These are phyloP conservation scores for Bubo bubo DNA, from an alignment of 2,113 vertebrate genomes.

Conservation along the genomic window DNA sequence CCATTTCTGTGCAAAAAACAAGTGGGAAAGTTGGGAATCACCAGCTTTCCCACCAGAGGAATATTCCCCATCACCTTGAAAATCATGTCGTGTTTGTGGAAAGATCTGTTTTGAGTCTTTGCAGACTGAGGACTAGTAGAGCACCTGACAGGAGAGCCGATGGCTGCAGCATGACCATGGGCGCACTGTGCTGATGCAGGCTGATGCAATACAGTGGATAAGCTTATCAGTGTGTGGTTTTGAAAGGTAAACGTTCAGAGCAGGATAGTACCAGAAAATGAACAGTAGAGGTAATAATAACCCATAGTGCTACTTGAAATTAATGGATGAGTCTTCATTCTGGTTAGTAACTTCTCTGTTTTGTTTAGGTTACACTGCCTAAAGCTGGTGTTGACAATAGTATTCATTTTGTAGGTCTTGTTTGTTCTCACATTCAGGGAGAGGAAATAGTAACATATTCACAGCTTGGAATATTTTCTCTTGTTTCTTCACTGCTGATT, in stretches of 20 bases:
- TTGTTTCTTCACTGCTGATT: slow-evolving; percentile 23
- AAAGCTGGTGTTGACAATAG: background rate
- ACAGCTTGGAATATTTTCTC: background rate
- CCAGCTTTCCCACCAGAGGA: background rate
- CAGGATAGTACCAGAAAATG: background rate
- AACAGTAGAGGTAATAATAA: background rate
- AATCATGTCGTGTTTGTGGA: background rate
- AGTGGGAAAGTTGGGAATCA: background rate
- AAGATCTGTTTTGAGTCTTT: background rate
- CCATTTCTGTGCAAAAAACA: background rate
- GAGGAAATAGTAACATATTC: background rate
- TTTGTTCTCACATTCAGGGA: background rate
- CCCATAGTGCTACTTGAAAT: background rate
- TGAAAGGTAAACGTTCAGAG: background rate
- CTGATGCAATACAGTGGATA: background rate
- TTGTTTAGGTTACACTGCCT: background rate
- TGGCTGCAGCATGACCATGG: background rate
- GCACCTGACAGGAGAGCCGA: background rate
- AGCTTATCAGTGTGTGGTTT: background rate
- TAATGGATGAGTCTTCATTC: background rate
- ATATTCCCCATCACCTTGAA: background rate
- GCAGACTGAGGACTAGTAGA: background rate
- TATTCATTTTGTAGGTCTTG: background rate
- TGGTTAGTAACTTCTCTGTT: background rate
- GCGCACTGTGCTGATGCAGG: background rate